Evolutionary conservation across 2,113 vertebrate genomes (phyloP), one percentile per base, ranked within the genome.

Genomic region (Hystrix brachyura): DNA sequence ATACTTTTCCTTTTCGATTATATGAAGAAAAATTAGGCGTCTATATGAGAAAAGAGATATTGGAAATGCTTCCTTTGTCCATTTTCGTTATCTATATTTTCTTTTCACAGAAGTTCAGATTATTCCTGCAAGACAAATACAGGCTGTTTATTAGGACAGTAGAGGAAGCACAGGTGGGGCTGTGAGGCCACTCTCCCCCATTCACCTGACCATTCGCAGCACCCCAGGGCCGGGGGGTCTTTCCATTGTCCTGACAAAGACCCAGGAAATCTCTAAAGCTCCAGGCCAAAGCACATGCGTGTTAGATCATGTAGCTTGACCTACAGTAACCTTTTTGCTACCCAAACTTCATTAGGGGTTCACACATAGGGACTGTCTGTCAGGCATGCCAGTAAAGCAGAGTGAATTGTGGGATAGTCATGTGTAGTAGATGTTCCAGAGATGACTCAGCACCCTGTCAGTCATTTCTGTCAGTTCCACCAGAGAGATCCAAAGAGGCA

Each of bases 21-120:
- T 9, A 34, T 19, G 38, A 94, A 67, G n/a, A 90, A 94, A 87
- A 91, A 74, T 34, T 65, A 65, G 46, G 5, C 43, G 90, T 96
- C 13, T 27, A n/a, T 32, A 74, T 43, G 19, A 93, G 25, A 84
- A 79, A 84, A 59, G 38, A 87, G 29, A 72, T 9, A n/a, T 13
- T 19, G 12, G 11, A 69, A 92, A 92, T 48, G 15, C 25, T 38
- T 60, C 4, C 88, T 76, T 80, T 62, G 10, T 29, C 46, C 51
- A 7, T 53, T 94, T 34, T 94, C 71, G 46, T 46, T 76, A 59
- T 67, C 53, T 60, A 18, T 51, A 27, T 86, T 92, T 96, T 60
- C 3, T 60, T 90, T 74, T 71, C 2, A 55, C 10, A 69, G n/a
- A 87, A 96, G 71, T 92, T 95, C 21, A 79, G 4, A 57, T 78